phyloP scores from a whole-genome alignment of 2,797 vertebrate genomes.

The Syngnathus acus region DNA sequence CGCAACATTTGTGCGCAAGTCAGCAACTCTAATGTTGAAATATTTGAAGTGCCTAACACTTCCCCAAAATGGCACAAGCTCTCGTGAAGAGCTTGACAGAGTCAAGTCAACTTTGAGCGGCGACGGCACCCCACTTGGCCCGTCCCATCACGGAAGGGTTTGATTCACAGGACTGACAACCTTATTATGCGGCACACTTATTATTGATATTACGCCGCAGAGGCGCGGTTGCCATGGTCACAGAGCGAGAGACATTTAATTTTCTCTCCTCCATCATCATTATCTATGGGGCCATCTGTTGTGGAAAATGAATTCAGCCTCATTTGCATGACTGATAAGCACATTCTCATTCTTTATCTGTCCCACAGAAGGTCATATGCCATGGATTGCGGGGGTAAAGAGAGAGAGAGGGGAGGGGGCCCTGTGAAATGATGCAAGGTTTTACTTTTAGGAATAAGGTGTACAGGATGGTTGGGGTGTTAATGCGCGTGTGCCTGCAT shows the following conservation, averaged over 20 bases:
- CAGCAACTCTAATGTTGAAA: background rate
- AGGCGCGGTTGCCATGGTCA: slow-evolving; percentile 98
- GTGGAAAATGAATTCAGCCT: slow-evolving; percentile 99
- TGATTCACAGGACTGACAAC: slow-evolving; percentile 98
- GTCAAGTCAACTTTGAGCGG: slow-evolving; percentile 43
- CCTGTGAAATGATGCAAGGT: slow-evolving; percentile 59
- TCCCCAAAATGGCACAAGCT: slow-evolving; percentile 2
- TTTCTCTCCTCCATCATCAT: slow-evolving; percentile 99
- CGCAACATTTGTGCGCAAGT: background rate
- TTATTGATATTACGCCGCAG: slow-evolving; percentile 99
- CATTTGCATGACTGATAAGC: slow-evolving; percentile 99
- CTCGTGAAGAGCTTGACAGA: slow-evolving; percentile 17
- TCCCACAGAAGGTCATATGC: slow-evolving; percentile 99
- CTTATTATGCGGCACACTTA: slow-evolving; percentile 98
- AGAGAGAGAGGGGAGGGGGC: slow-evolving; percentile 67
- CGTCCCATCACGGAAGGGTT: slow-evolving; percentile 70
- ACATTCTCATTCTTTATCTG: slow-evolving; percentile 99
- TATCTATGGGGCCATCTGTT: slow-evolving; percentile 99
- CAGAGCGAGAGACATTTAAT: slow-evolving; percentile 99
- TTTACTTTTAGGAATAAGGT: slow-evolving; percentile 49
- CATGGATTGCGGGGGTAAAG: slow-evolving; percentile 64
- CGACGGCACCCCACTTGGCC: slow-evolving; percentile 61
- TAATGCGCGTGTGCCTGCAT: slow-evolving; percentile 54
- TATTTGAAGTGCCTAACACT: background rate
- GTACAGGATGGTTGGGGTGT: slow-evolving; percentile 31